Conservation (phyloP, 2,888 invertebrate species). For the Toxonevra muliebris region DNA sequence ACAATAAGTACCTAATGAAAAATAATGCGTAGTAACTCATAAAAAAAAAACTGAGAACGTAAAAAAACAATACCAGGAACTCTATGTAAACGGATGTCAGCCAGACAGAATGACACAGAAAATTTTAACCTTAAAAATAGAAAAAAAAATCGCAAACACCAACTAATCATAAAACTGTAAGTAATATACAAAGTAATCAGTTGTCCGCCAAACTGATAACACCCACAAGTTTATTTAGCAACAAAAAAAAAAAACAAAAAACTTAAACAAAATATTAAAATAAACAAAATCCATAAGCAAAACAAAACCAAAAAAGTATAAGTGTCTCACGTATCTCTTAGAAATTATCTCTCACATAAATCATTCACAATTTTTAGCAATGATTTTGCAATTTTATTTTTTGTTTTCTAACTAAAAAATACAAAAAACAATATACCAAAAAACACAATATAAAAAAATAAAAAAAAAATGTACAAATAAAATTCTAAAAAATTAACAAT, state of each 20-base stretch:
- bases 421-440: too few species aligned
- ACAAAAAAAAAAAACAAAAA: neutral
- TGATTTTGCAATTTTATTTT: too few species aligned
- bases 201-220: neutral
- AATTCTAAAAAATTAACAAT: too few species aligned
- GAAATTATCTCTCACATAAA: too few species aligned
- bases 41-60: too few species aligned
- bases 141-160: neutral
- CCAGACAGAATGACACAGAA: neutral
- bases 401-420: too few species aligned
- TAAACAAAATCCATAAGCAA: neutral
- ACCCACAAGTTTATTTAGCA: neutral
- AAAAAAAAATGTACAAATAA: too few species aligned
- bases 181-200: neutral
- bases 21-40: too few species aligned
- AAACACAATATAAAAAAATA: too few species aligned
- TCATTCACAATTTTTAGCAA: too few species aligned
- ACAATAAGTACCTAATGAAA: too few species aligned
- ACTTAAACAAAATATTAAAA: neutral
- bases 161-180: neutral
- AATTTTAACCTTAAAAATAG: neutral
- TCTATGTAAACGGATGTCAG: neutral
- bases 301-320: neutral
- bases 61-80: neutral
- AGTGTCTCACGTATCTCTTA: too few species aligned